Conservation (phyloP, 1,140 invertebrate species). For the Formica exsecta region DNA sequence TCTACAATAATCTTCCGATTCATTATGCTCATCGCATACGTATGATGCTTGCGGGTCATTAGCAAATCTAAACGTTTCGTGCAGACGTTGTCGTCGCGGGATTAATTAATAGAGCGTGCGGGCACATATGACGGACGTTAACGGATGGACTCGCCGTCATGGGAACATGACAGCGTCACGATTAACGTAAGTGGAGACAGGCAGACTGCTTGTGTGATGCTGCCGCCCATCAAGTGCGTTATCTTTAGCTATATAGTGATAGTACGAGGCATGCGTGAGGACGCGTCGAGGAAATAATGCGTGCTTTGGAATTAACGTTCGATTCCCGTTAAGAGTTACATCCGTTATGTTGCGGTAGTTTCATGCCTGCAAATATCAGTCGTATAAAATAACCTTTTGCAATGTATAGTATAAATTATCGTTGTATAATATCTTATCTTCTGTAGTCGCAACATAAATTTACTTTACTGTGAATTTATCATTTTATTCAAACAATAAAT, state of each 20-base stretch:
- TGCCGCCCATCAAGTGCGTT: constrained; percentile 34
- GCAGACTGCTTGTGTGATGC: constrained; percentile 4
- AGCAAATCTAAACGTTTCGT: constrained; percentile 50
- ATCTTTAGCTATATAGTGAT: constrained; percentile 41
- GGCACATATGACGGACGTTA: constrained; percentile 37
- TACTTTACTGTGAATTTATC: constrained; percentile 36
- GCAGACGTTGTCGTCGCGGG: constrained; percentile 11
- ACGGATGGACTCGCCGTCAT: constrained; percentile 30
- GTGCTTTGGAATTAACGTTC: constrained; percentile 31
- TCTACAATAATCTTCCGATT: neutral
- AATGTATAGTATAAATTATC: neutral
- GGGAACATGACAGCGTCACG: constrained; percentile 27
- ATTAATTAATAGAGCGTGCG: constrained; percentile 50
- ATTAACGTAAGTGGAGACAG: constrained; percentile 54
- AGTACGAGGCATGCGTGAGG: neutral
- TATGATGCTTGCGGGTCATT: constrained; percentile 23
- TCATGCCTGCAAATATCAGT: constrained; percentile 12
- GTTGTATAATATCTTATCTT: constrained; percentile 15
- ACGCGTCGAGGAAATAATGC: constrained; percentile 34
- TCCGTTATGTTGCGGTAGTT: constrained; percentile 46
- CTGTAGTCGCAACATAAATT: constrained; percentile 12
- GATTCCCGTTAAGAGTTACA: constrained; percentile 49
- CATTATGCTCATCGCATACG: neutral
- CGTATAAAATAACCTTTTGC: constrained; percentile 11
- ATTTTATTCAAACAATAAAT: constrained; percentile 27